Evolutionary conservation across 2,113 vertebrate species (phyloP), one percentile per base, ranked within the genome.

Genomic region (Camelus bactrianus): DNA sequence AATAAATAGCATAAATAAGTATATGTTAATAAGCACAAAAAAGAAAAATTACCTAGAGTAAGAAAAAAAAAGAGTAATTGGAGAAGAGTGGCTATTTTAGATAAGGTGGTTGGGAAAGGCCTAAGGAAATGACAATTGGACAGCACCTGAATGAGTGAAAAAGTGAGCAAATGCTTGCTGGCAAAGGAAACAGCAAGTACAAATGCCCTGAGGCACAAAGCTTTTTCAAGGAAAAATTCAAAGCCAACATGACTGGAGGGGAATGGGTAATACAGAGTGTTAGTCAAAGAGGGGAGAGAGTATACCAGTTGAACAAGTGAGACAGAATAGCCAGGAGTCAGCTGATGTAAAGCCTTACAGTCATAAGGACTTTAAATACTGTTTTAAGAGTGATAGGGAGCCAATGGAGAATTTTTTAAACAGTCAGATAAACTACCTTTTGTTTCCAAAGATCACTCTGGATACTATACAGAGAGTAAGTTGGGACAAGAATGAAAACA

Each of bases 31-130:
- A 89, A 70, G 13, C 28, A 52, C 6, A 58, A 77, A 77, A 52
- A 97, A 80, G 17, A 95, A 73, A 84, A 97, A 20, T 64, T 73
- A 79, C 58, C 28, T 81, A 87, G 15, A 89, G 11, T 77, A 85
- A 77, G 3, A 26, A 14, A 30, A 38, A 30, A 35, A 19, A 35
- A 17, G 4, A 19, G n/a, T 52, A 81, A 85, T 26, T 1, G 30
- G 20, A 28, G 9, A 70, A 75, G 15, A 10, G 22, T 82, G 22
- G 22, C 5, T 80, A 67, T 93, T 93, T 93, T 69, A 88, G 26
- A 91, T 2, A 58, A 26, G 7, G 16, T 67, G 26, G 10, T 77
- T 26, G 86, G 20, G 28, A 93, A 75, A 95, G 73, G 5, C 32
- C 52, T 54, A 48, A 38, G 42, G 35, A 92, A 19, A 54, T 58